Conservation (phyloP, 2,888 invertebrate genomes). For the Standfussiana lucernea region DNA sequence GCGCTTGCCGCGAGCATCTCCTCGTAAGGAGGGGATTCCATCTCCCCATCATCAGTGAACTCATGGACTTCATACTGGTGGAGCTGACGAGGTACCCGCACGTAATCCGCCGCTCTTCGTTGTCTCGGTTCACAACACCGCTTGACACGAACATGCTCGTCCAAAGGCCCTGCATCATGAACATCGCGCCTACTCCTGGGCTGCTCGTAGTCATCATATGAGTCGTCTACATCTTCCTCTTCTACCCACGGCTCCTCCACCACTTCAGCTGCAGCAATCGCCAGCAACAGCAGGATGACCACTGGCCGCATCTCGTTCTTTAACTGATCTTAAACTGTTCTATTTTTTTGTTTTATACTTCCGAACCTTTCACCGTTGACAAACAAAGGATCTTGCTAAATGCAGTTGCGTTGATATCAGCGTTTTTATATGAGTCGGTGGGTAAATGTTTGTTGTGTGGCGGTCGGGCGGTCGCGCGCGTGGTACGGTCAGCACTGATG, state of each 20-base stretch:
- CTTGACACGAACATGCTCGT: conserved; percentile 82
- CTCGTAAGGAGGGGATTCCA: conserved; percentile 82
- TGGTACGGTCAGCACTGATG: conserved; percentile 78
- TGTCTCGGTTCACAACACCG: conserved; percentile 74
- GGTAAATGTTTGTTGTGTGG: conserved; percentile 76
- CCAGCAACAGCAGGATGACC: conserved; percentile 77
- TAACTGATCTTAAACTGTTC: conserved; percentile 74
- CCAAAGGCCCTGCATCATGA: conserved; percentile 76
- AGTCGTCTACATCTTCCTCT: conserved; percentile 79
- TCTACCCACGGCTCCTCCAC: conserved; percentile 81
- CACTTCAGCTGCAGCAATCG: conserved; percentile 77
- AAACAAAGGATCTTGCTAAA: conserved; percentile 79
- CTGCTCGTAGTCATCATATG: conserved; percentile 76
- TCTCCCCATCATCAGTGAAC: conserved; percentile 75
- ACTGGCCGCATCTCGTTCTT: conserved; percentile 79
- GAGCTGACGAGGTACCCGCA: conserved; percentile 78
- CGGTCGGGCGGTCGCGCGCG: conserved; percentile 76
- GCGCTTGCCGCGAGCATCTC: conserved; percentile 87
- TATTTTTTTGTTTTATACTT: conserved; percentile 86
- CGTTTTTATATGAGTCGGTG: conserved; percentile 76
- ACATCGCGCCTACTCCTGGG: conserved; percentile 75
- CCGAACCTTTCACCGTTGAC: conserved; percentile 82
- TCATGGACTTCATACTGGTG: conserved; percentile 88
- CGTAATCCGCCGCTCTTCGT: conserved; percentile 73
- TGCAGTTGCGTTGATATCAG: conserved; percentile 68